phyloP scores from a whole-genome alignment of 2,797 vertebrate genomes.

The Lithobates sylvaticus region DNA sequence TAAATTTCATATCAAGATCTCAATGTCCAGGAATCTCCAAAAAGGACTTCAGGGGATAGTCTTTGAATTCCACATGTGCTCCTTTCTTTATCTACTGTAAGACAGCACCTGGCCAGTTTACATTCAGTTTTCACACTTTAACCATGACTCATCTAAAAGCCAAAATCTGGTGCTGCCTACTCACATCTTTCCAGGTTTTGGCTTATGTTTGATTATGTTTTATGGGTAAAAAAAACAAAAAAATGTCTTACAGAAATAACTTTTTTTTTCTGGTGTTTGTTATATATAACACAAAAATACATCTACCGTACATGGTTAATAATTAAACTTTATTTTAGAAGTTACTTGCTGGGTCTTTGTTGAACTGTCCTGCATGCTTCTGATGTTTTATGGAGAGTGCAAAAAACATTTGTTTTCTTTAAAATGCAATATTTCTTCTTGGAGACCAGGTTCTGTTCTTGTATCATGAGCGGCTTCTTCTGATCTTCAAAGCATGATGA shows the following conservation, averaged over 20 bases:
- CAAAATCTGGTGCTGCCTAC: too few species aligned
- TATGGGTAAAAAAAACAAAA: neutral
- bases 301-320: neutral
- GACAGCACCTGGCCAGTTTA: neutral
- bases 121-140: neutral
- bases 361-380: neutral
- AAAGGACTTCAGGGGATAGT: too few species aligned
- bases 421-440: too few species aligned
- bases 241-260: neutral
- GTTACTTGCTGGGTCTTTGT: neutral
- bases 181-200: neutral
- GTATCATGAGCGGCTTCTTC: too few species aligned
- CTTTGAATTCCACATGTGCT: neutral
- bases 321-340: constrained; percentile 15
- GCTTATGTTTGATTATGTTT: neutral
- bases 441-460: too few species aligned
- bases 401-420: too few species aligned
- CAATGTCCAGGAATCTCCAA: neutral
- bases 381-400: neutral
- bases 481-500: too few species aligned
- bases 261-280: neutral
- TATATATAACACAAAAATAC: neutral
- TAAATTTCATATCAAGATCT: neutral
- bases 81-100: neutral
- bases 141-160: neutral